Percentiles rank a stretch among this genome's conserved stretches.
These are phyloP conservation scores for Rhingia campestris DNA, from an alignment of 2,888 invertebrate species.

Conservation along the genomic window DNA sequence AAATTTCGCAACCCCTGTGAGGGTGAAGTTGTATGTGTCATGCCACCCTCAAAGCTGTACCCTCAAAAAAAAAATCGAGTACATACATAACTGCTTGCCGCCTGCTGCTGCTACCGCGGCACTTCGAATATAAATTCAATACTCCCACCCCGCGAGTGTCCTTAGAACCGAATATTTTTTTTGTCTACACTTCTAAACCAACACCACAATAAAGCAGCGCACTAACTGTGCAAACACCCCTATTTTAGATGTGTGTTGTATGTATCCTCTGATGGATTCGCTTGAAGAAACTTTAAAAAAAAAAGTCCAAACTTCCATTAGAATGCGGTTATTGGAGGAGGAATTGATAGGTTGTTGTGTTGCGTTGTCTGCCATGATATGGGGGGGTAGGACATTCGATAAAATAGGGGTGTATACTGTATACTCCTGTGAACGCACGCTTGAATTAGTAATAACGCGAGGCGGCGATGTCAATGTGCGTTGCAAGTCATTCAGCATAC, in stretches of 20 bases:
- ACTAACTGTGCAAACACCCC: constrained; percentile 63
- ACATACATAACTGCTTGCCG: constrained; percentile 36
- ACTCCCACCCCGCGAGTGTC: constrained; percentile 51
- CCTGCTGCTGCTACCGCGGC: constrained; percentile 70
- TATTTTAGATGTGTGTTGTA: constrained; percentile 32
- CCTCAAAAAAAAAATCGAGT: constrained; percentile 37
- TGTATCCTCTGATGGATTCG: constrained; percentile 55
- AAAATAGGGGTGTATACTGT: constrained; percentile 58
- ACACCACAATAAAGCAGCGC: constrained; percentile 45
- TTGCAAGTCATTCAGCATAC: constrained; percentile 30
- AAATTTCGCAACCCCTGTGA: constrained; percentile 39
- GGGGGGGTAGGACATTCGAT: constrained; percentile 37
- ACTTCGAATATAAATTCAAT: constrained; percentile 69
- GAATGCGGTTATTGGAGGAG: constrained; percentile 68
- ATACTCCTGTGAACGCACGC: constrained; percentile 20
- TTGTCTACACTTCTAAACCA: constrained; percentile 22
- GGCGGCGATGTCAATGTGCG: constrained; percentile 43
- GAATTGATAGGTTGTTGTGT: constrained; percentile 30
- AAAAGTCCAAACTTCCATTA: constrained; percentile 49
- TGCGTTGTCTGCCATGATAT: constrained; percentile 19
- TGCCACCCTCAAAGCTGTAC: constrained; percentile 61
- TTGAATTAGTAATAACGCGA: constrained; percentile 49
- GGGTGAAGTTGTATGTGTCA: constrained; percentile 56
- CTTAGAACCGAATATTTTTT: constrained; percentile 23
- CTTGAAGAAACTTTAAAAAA: constrained; percentile 64